Base-by-base conservation (phyloP, 2,888 invertebrate species). In the Leptinotarsa rubiginosa region DNA sequence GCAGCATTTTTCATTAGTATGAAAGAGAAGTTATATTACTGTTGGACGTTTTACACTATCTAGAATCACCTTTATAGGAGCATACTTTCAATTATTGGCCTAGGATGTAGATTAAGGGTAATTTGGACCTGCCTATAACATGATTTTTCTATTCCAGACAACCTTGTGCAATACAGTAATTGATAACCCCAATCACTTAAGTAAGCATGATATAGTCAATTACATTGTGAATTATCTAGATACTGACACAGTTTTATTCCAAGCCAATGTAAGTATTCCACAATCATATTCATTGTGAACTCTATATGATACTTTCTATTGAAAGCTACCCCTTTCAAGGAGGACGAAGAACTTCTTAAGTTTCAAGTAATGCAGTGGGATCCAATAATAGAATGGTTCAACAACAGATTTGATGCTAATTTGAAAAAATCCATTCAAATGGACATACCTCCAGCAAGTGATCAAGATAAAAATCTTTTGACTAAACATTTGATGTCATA, bases 361-460 rank as follows among this genome's bases (percentile, higher is more conserved):
- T 85, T 96, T 50, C 97, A 98, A 89, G 88, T 90, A 72, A 88
- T 92, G 80, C 92, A 96, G 86, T 99, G 99, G 99, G 93, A 93
- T 85, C 97, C 98, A 7, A 86, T 98, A 1, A 90, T 98, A 74
- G 90, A 93, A 65, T 98, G 97, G 97, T 96, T 97, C 85, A 93
- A 96, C 87, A 89, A 95, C 81, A 91, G 93, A 80, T 97, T 93
- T 87, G 89, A 91, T 82, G 92, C 96, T 0, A 89, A 91, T 76
- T 89, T 97, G 76, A 89, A 91, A 75, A 92, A 96, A 82, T 93
- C 95, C 0, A 89, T 90, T 76, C 92, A 91, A 70, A 91, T 98
- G 82, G 90, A 91, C 65, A 90, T 92, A n/a, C 94, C 95, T 0
- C 88, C 89, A 3, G 89, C 96, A 41, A 89, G 91, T 67, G 85